These are phyloP conservation scores for Antrozous pallidus DNA, from an alignment of 2,797 vertebrate genomes.

Conservation along the genomic window DNA sequence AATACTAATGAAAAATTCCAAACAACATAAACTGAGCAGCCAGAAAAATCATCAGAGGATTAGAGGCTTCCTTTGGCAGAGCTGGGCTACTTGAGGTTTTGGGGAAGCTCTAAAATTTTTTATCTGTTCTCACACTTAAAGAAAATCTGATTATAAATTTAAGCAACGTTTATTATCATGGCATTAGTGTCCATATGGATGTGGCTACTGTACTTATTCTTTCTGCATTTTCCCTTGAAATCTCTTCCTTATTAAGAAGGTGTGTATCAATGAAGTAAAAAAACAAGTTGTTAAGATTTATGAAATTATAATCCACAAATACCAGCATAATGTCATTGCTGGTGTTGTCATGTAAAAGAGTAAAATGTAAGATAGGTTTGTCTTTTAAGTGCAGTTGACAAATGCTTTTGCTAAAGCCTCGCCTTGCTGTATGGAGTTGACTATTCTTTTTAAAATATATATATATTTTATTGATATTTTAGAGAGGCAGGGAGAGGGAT, in stretches of 20 bases:
- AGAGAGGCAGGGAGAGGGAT: no score
- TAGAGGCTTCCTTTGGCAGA: neutral
- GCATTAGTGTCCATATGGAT: neutral
- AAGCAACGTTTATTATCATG: neutral
- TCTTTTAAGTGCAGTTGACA: neutral
- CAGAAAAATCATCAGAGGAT: neutral
- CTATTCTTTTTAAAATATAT: no score
- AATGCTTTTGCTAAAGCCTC: neutral
- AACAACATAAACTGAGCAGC: neutral
- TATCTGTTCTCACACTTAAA: neutral
- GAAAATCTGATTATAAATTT: neutral
- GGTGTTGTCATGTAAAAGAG: neutral
- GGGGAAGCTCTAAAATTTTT: neutral
- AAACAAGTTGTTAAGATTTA: neutral
- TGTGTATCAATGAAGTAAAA: no score
- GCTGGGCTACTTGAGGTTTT: neutral
- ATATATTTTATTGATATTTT: no score
- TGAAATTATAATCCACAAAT: neutral
- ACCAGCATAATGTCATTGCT: neutral
- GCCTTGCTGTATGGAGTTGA: neutral
- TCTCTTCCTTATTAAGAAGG: neutral
- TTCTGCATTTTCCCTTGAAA: constrained; percentile 22
- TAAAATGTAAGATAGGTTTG: neutral
- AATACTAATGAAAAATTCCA: neutral
- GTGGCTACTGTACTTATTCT: neutral